Evolutionary conservation across 2,797 vertebrate species (phyloP), one percentile per base, ranked within the genome.

Genomic region (Channa striata): DNA sequence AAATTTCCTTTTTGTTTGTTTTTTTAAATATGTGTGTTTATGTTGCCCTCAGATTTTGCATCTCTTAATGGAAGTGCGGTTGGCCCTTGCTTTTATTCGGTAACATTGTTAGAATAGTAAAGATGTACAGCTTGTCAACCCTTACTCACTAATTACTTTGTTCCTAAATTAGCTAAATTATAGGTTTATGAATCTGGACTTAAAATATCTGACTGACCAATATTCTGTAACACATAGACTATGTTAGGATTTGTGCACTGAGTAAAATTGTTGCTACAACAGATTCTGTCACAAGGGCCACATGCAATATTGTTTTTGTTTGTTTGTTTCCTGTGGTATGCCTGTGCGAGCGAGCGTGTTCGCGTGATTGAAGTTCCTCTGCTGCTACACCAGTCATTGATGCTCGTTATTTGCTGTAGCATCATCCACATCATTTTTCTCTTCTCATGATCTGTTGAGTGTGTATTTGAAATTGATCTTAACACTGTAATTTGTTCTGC

Each of bases 301-400:
- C 85, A 88, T 92, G 88, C 86, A 91, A 91, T 90, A 84, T 76
- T 23, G 74, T 33, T 50, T 25, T 48, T 39, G 1, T 47, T 50
- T 30, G 11, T 59, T 53, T 67, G 1, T 63, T 69, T 66, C 50
- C 2, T 61, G 52, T 43, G 2, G 53, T 47, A 46, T 10, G 49
- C n/a, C 54, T 13, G 25, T 33, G 51, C 0, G 57, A 8, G 58
- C 23, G 43, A 4, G 59, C 46, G 48, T 72, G 20, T 81, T 54
- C 64, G 84, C 68, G 66, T 8, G 80, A 81, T 53, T 53, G 83
- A 78, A 63, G 77, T 84, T 89, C 74, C 82, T 89, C 83, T 89
- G 89, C 89, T 93, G 92, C 91, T 92, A 91, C 89, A 85, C 83
- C 79, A 90, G 86, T 90, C 79, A 77, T 87, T 78, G 76, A 87